Percentiles rank a stretch among this genome's conserved stretches.
Conservation (phyloP, 2,888 invertebrate species). For the Clepsis dumicolana region DNA sequence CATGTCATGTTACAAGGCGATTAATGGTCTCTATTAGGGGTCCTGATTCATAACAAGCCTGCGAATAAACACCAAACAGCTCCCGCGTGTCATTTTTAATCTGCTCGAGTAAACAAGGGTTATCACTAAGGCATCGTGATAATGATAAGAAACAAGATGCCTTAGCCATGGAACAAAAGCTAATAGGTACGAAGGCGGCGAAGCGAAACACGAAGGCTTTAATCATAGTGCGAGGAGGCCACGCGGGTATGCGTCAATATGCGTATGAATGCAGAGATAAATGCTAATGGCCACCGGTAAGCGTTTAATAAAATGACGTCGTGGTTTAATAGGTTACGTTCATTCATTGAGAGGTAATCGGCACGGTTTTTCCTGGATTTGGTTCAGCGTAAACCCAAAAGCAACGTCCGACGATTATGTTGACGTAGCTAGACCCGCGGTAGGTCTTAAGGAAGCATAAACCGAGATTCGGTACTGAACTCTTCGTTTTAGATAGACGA, state of each 20-base stretch:
- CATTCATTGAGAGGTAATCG: neutral
- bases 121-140: conserved; percentile 36
- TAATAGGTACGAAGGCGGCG: neutral
- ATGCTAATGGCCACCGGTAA: conserved; percentile 1
- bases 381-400: neutral
- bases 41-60: conserved; percentile 12
- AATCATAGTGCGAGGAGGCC: conserved; percentile 6
- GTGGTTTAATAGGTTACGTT: neutral
- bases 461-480: neutral
- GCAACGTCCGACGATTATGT: neutral
- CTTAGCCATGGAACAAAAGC: conserved; percentile 11
- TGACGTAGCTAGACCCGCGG: neutral
- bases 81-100: conserved; percentile 30
- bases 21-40: conserved; percentile 3
- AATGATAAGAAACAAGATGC: conserved; percentile 25
- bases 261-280: conserved; percentile 2
- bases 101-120: conserved; percentile 25
- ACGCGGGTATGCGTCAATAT: conserved; percentile 1
- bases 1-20: neutral
- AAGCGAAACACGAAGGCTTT: conserved; percentile 1
- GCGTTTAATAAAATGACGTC: conserved; percentile 1
- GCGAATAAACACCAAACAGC: conserved; percentile 21
- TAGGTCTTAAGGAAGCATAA: neutral
- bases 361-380: conserved; percentile 2
- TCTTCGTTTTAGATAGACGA: too few species aligned